Evolutionary conservation across 2,888 invertebrate genomes (phyloP), one percentile per base, ranked within the genome.

Genomic region (Xestia c-nigrum): DNA sequence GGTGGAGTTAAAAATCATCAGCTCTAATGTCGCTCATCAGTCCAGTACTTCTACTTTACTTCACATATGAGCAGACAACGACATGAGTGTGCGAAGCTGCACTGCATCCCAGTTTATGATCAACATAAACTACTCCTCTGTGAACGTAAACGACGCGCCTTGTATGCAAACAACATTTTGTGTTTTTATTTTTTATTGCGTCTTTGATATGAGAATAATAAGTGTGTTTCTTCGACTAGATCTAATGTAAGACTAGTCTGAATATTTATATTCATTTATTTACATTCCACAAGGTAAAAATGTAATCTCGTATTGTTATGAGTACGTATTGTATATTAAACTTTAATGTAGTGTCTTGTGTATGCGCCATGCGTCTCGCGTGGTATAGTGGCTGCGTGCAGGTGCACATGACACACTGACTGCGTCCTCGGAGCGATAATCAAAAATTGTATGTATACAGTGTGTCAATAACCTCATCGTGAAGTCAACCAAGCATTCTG

Each of bases 241-340:
- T n/a, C n/a, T n/a, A n/a, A n/a, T n/a, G n/a, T n/a, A n/a, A n/a
- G 3, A 66, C 43, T 61, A 76, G 75, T 74, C 31, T 59, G 57
- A 50, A 65, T 40, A 14, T n/a, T n/a, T n/a, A n/a, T n/a, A n/a
- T n/a, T n/a, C n/a, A n/a, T n/a, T n/a, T n/a, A n/a, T n/a, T n/a
- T n/a, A n/a, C n/a, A n/a, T n/a, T n/a, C n/a, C n/a, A n/a, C n/a
- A n/a, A n/a, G n/a, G n/a, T n/a, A n/a, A n/a, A n/a, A n/a, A n/a
- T n/a, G n/a, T n/a, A n/a, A n/a, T n/a, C n/a, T n/a, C n/a, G n/a
- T n/a, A n/a, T n/a, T n/a, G n/a, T n/a, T n/a, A n/a, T n/a, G n/a
- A n/a, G 9, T 63, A 19, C n/a, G 16, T 19, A n/a, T n/a, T n/a
- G 5, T n/a, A 19, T 52, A 21, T 6, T 16, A 63, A 19, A 5